These are phyloP conservation scores for Cepaea hortensis DNA, from an alignment of 2,888 invertebrate species.

Conservation along the genomic window DNA sequence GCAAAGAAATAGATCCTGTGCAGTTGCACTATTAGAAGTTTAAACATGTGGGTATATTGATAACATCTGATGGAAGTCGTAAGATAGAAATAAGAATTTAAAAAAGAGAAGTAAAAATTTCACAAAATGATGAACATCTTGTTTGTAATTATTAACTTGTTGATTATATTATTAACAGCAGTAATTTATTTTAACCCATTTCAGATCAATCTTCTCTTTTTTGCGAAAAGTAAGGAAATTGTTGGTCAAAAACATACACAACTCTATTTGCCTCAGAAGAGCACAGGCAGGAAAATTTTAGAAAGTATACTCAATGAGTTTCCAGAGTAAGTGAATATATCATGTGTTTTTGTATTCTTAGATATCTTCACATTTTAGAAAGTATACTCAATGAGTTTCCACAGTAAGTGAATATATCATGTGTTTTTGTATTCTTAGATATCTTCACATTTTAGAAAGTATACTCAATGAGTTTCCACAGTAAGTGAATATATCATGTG, in stretches of 20 bases:
- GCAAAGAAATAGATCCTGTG: too few species aligned
- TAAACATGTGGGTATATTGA: too few species aligned
- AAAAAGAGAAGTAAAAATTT: too few species aligned
- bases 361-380: conserved; percentile 24
- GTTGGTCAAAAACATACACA: conserved; percentile 78
- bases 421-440: not conserved
- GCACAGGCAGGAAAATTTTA: conserved; percentile 33
- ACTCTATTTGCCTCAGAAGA: conserved; percentile 41
- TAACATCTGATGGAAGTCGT: too few species aligned
- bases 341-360: not conserved
- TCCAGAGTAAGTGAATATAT: conserved; percentile 44
- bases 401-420: conserved; percentile 35
- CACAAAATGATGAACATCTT: too few species aligned
- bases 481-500: conserved; percentile 34
- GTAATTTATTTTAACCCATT: not conserved
- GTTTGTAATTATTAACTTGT: too few species aligned
- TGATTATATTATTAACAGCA: too few species aligned
- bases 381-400: conserved; percentile 43
- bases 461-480: conserved; percentile 45
- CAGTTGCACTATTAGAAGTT: too few species aligned
- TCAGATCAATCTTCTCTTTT: conserved; percentile 83
- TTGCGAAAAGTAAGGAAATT: conserved; percentile 92
- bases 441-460: conserved; percentile 27
- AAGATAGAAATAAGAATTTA: too few species aligned
- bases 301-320: conserved; percentile 40